A percentile compares a stretch with the other conserved stretches of the same genome.
These are phyloP conservation scores for Emydoidea blandingii DNA, from an alignment of 2,797 vertebrate species.

Conservation along the genomic window DNA sequence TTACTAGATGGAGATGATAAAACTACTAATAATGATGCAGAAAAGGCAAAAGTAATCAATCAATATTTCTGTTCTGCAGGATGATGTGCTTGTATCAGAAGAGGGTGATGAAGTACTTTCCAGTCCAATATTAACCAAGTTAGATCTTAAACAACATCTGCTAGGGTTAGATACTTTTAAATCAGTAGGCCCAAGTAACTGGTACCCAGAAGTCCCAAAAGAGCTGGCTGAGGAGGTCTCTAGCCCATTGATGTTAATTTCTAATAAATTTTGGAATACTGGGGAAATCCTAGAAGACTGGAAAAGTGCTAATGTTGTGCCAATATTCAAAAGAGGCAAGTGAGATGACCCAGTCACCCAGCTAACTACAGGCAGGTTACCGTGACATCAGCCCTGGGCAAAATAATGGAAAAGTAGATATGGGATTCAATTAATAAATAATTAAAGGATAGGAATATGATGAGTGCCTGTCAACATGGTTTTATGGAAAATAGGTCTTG, in stretches of 20 bases:
- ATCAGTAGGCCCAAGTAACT: background rate
- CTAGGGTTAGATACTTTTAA: background rate
- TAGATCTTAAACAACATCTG: background rate
- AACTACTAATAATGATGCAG: no score
- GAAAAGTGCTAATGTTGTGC: background rate
- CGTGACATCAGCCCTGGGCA: background rate
- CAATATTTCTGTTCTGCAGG: background rate
- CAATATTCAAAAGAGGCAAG: background rate
- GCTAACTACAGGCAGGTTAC: background rate
- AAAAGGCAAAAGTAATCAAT: no score
- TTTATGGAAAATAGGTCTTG: background rate
- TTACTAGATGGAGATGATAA: no score
- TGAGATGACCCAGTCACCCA: background rate
- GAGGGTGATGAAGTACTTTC: background rate
- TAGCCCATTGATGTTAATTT: background rate
- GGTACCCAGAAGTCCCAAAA: background rate
- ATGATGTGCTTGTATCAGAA: background rate
- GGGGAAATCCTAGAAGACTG: no score
- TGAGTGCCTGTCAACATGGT: background rate
- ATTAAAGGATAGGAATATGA: background rate
- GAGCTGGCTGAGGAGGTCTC: background rate
- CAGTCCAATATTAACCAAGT: background rate
- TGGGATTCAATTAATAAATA: background rate
- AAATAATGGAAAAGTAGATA: background rate
- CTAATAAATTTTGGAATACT: background rate